Percentiles rank a stretch among this genome's conserved stretches.
Evolutionary conservation across 2,888 invertebrate species (phyloP).

Genomic region (Marronus borbonicus): DNA sequence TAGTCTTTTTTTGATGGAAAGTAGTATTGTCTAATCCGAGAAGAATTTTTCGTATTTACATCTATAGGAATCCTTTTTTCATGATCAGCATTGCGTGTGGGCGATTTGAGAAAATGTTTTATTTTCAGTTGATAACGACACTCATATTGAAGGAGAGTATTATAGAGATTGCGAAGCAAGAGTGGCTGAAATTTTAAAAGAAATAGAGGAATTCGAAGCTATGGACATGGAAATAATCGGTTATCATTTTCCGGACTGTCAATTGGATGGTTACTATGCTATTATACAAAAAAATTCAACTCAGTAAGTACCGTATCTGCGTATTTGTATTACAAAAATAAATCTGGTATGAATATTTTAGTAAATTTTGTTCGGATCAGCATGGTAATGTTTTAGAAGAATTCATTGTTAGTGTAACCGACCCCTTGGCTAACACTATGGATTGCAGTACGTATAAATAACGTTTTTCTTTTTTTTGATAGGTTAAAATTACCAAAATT

Average conservation of each 20-base stretch:
- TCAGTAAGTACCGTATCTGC: slow-evolving; percentile 62
- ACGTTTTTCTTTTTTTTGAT: neutral
- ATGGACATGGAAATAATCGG: slow-evolving; percentile 65
- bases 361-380: slow-evolving; percentile 76
- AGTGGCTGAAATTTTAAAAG: slow-evolving; percentile 62
- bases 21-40: no score
- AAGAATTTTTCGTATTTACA: no score
- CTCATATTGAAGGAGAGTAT: slow-evolving; percentile 67
- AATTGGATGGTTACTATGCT: slow-evolving; percentile 72
- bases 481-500: neutral
- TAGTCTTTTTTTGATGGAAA: no score
- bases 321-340: neutral
- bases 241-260: slow-evolving; percentile 69
- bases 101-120: no score
- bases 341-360: slow-evolving; percentile 59
- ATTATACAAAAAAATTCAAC: slow-evolving; percentile 68
- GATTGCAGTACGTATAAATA: slow-evolving; percentile 75
- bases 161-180: slow-evolving; percentile 69
- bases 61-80: no score
- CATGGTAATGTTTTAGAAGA: slow-evolving; percentile 72
- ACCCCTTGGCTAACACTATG: slow-evolving; percentile 70
- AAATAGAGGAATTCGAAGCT: slow-evolving; percentile 62
- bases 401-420: slow-evolving; percentile 70
- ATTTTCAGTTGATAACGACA: slow-evolving; percentile 66
- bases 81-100: no score